A percentile compares a stretch with the other conserved stretches of the same genome.
Conservation (phyloP, 2,113 vertebrate species). For the Alethe castanea region DNA sequence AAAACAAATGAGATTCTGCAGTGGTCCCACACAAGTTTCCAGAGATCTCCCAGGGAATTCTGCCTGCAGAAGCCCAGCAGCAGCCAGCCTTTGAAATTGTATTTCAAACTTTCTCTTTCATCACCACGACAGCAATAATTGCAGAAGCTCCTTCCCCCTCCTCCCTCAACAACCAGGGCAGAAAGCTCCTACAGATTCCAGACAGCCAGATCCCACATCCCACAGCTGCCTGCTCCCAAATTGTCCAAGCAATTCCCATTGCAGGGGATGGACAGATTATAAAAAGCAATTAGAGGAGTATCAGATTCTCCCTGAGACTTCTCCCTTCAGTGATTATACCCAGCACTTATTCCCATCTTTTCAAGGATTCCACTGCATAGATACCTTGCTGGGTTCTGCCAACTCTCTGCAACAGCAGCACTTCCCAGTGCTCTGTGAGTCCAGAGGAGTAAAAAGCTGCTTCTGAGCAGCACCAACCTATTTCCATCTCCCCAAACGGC, state of each 20-base stretch:
- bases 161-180: not conserved
- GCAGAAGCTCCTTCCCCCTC: not conserved
- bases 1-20: constrained; percentile 43
- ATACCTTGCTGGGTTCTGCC: not conserved
- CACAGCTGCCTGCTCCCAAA: not conserved
- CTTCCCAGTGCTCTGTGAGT: not conserved
- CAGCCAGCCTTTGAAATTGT: constrained; percentile 5
- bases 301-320: not conserved
- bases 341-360: not conserved
- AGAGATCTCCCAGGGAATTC: not conserved
- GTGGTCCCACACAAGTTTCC: not conserved
- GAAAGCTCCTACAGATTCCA: not conserved
- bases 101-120: constrained; percentile 28
- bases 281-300: not conserved
- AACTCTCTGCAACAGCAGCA: not conserved
- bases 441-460: not conserved
- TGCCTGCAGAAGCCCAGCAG: constrained; percentile 34
- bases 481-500: not conserved
- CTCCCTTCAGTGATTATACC: not conserved
- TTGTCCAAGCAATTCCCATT: not conserved
- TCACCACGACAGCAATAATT: not conserved
- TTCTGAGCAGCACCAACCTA: not conserved
- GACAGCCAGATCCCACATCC: not conserved
- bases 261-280: not conserved
- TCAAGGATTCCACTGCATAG: not conserved